Conservation (phyloP, 2,888 invertebrate species). For the Drosophila birchii region DNA sequence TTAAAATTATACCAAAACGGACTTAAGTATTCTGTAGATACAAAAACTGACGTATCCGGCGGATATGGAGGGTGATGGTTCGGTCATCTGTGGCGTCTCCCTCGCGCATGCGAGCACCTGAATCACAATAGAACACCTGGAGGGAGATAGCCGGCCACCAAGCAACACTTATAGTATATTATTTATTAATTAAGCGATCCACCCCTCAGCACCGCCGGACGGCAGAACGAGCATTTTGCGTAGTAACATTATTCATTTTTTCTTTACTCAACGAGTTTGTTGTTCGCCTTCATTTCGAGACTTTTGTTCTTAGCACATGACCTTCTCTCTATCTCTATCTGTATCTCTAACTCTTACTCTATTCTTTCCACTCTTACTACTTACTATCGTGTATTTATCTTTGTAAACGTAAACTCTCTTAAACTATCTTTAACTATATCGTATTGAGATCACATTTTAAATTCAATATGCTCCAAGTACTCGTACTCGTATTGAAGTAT, state of each 20-base stretch:
- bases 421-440: conserved; percentile 56
- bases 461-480: conserved; percentile 59
- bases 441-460: conserved; percentile 56
- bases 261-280: conserved; percentile 15
- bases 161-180: conserved; percentile 14
- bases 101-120: conserved; percentile 58
- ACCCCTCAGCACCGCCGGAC: conserved; percentile 11
- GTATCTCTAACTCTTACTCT: conserved; percentile 25
- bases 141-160: conserved; percentile 24
- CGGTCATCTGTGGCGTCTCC: conserved; percentile 35
- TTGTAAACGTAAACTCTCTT: conserved; percentile 51
- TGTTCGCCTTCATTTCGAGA: conserved; percentile 42
- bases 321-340: conserved; percentile 55
- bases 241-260: conserved; percentile 48
- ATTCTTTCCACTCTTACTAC: conserved; percentile 23
- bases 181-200: conserved; percentile 4
- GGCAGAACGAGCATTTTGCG: conserved; percentile 35
- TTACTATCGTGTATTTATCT: conserved; percentile 31
- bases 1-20: conserved; percentile 13
- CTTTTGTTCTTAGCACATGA: conserved; percentile 62
- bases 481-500: conserved; percentile 60
- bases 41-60: conserved; percentile 16
- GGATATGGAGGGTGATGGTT: conserved; percentile 26
- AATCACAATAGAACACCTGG: conserved; percentile 20
- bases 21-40: conserved; percentile 29